phyloP scores from a whole-genome alignment of 2,113 vertebrate genomes.

The Fulica atra region DNA sequence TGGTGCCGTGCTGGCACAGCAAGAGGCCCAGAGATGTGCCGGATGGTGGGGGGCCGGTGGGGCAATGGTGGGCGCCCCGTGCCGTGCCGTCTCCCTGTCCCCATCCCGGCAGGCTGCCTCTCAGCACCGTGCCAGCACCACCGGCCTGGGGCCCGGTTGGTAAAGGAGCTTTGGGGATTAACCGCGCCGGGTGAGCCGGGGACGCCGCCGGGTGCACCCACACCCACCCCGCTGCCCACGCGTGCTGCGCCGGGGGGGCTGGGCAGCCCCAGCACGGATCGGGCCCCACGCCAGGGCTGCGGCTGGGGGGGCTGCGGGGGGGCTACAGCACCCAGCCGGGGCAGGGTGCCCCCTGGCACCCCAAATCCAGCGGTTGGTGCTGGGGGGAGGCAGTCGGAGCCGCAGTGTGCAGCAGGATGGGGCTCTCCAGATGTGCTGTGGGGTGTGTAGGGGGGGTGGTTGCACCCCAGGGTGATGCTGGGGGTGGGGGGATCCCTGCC shows the following conservation, averaged over 20 bases:
- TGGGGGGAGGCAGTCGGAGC: no score
- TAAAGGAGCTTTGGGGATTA: conserved; percentile 65
- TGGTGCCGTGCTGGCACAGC: accelerated
- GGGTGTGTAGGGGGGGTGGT: not conserved
- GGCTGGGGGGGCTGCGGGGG: not conserved
- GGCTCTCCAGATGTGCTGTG: not conserved
- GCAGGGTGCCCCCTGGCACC: not conserved
- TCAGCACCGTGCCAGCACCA: accelerated
- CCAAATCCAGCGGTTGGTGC: accelerated
- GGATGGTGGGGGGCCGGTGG: not conserved
- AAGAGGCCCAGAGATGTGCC: accelerated
- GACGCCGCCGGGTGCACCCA: not conserved
- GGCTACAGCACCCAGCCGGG: not conserved
- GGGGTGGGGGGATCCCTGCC: no score
- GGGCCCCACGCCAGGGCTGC: not conserved
- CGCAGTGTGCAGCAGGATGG: accelerated
- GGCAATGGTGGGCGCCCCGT: accelerated
- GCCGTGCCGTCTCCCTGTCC: not conserved
- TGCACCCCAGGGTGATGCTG: not conserved
- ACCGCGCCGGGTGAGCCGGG: not conserved
- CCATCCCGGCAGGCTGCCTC: not conserved
- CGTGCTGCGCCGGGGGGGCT: accelerated
- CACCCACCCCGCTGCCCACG: not conserved
- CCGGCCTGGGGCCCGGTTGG: not conserved
- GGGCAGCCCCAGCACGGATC: accelerated